Evolutionary conservation across 2,113 vertebrate genomes (phyloP), one percentile per base, ranked within the genome.

Genomic region (Phalacrocorax carbo): DNA sequence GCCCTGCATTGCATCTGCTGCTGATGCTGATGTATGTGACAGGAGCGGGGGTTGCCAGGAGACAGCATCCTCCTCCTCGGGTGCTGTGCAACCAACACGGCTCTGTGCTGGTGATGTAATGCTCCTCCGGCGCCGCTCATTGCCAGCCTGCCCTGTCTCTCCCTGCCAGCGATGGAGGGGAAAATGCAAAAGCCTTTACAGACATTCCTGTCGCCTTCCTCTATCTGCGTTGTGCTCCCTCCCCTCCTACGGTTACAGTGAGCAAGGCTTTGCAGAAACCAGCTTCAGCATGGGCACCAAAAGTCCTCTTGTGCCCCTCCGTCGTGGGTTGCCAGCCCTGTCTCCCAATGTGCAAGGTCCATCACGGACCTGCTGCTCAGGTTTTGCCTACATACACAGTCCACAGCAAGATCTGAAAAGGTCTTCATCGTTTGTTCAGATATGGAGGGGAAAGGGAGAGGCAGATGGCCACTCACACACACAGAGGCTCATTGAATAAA

Each of bases 11-110:
- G 73, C 92, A 68, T 55, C 76, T 4, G 8, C 64, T 3, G 82
- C 84, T 44, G 66, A 17, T 77, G 68, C 78, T 73, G 94, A 86
- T 91, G 89, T 42, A 91, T 92, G 91, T 85, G 96, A 95, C 95
- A 95, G 91, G 94, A 54, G 8, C 65, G 6, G 57, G 83, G 86
- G 97, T 97, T 97, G 97, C 96, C 95, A 95, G 91, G 96, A 92
- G 93, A 97, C 94, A 97, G 52, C 88, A 93, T 93, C 94, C 87
- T 83, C 86, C 93, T 96, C 93, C 86, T 75, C 58, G n/a, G 91
- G 94, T 30, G 1, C 94, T 51, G 93, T 2, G 5, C 93, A 94
- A 96, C 97, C 97, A 96, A 94, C 90, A 11, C 79, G 15, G 76
- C 90, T 83, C 82, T 26, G 91, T 14, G 11, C 79, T 8, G 69